Conservation (phyloP, 2,797 vertebrate genomes). For the Neomorphus geoffroyi region DNA sequence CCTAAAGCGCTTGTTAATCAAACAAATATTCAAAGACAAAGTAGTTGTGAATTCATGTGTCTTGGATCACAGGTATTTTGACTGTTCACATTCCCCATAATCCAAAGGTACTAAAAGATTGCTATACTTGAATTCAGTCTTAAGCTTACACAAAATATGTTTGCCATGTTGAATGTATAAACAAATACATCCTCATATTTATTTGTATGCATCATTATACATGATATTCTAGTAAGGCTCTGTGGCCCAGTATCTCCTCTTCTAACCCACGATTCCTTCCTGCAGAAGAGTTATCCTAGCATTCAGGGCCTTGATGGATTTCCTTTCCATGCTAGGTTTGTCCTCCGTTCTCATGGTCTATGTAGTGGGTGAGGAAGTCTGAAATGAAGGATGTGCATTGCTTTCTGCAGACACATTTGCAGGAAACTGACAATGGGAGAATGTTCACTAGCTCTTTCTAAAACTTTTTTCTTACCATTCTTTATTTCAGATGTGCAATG, state of each 20-base stretch:
- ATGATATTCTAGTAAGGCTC: no score
- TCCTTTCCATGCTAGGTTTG: no score
- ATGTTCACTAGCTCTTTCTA: neutral
- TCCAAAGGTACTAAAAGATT: neutral
- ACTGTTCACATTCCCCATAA: fast-evolving
- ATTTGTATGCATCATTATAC: neutral
- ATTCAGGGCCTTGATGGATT: no score
- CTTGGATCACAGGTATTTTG: neutral
- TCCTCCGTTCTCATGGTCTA: no score
- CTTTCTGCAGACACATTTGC: neutral
- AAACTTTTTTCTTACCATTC: neutral
- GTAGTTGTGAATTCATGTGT: fast-evolving
- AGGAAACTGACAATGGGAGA: neutral
- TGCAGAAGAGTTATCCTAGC: no score
- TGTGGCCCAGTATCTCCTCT: no score
- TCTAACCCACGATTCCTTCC: no score
- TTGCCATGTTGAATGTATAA: neutral
- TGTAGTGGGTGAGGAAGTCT: neutral
- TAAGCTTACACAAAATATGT: neutral
- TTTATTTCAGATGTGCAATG: neutral
- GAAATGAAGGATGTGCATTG: neutral
- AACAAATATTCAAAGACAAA: neutral
- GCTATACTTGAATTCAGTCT: fast-evolving
- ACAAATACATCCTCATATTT: fast-evolving
- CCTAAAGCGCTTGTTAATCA: neutral